A percentile compares a stretch with the other conserved stretches of the same genome.
Evolutionary conservation across 2,797 vertebrate species (phyloP).

Genomic region (Sphaeramia orbicularis): DNA sequence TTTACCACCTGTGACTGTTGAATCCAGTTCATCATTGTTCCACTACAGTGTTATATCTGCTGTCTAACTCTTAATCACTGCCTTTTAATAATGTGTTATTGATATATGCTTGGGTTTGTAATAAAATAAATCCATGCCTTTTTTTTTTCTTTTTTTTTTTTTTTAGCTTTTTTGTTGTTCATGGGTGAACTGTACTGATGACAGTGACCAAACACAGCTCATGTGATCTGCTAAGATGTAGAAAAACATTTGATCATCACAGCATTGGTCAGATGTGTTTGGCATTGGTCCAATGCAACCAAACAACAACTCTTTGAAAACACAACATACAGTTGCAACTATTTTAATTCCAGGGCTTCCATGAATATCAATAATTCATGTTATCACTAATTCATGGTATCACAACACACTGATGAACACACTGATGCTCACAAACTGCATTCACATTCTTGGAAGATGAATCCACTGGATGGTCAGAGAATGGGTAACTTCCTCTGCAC

Average conservation of each 20-base stretch:
- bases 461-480: neutral
- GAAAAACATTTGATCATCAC: too few species aligned
- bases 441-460: neutral
- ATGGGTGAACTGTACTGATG: too few species aligned
- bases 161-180: neutral
- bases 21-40: neutral
- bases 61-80: neutral
- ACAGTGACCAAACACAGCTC: neutral
- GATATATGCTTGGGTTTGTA: neutral
- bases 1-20: neutral
- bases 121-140: neutral
- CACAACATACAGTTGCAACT: neutral
- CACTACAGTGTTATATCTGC: neutral
- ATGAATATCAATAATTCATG: neutral
- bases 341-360: neutral
- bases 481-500: conserved; percentile 1
- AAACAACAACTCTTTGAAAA: too few species aligned
- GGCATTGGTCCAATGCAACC: too few species aligned
- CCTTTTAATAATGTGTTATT: neutral
- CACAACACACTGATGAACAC: neutral
- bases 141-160: too few species aligned
- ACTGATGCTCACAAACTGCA: neutral
- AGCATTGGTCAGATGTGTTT: too few species aligned
- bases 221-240: neutral
- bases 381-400: neutral